These are phyloP conservation scores for Chrysemys picta DNA, from an alignment of 2,113 vertebrate genomes.

Conservation along the genomic window DNA sequence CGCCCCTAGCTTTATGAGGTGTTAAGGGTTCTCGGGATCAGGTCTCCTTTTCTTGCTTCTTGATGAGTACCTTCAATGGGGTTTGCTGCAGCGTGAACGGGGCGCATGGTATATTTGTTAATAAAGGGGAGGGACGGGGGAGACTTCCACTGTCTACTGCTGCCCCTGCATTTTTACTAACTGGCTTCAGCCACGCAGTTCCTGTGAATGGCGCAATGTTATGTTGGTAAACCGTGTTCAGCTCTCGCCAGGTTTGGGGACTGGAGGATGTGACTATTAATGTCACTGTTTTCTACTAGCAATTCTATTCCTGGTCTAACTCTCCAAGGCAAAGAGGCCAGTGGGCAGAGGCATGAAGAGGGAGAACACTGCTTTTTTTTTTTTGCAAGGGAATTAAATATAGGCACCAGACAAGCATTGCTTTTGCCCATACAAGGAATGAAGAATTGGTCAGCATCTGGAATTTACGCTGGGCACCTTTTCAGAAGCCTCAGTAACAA, in stretches of 20 bases:
- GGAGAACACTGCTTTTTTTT: background rate
- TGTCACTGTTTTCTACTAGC: background rate
- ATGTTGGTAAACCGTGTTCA: background rate
- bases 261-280: rapidly evolving
- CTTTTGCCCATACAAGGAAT: constrained; percentile 74
- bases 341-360: background rate
- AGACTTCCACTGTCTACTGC: too few species aligned
- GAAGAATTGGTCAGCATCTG: constrained; percentile 36
- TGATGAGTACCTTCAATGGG: background rate
- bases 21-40: background rate
- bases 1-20: too few species aligned
- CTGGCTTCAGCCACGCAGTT: background rate
- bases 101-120: background rate
- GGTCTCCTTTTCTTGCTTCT: background rate
- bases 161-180: background rate
- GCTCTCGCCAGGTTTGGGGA: background rate
- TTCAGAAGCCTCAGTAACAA: background rate
- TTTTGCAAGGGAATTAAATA: constrained; percentile 65
- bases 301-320: background rate
- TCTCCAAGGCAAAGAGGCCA: background rate
- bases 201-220: rapidly evolving
- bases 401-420: constrained; percentile 52
- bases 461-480: background rate
- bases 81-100: background rate
- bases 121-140: background rate